Evolutionary conservation across 1,140 invertebrate genomes (phyloP).

Genomic region (Drosophila oshimai): DNA sequence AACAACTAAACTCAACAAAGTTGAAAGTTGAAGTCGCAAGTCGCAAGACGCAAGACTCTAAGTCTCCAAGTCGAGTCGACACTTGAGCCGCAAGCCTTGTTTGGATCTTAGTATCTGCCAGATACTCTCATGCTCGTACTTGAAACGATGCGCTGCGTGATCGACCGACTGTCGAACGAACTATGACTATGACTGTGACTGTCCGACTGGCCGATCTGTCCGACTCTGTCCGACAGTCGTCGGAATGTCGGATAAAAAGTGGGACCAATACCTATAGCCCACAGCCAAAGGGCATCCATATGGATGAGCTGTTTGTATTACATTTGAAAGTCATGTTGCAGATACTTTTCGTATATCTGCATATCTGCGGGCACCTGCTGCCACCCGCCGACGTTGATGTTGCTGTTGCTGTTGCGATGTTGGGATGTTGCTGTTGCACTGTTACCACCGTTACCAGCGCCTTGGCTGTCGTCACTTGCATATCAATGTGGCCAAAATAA

Average conservation of each 20-base stretch:
- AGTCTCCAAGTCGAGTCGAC: conserved; percentile 33
- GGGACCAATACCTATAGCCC: conserved; percentile 13
- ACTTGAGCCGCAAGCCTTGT: conserved; percentile 43
- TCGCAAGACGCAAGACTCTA: no score
- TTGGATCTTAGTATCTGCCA: no score
- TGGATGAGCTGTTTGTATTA: conserved; percentile 75
- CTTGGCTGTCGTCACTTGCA: conserved; percentile 69
- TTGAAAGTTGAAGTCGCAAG: conserved; percentile 63
- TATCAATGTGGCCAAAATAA: conserved; percentile 73
- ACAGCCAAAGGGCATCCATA: conserved; percentile 35
- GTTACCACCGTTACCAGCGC: conserved; percentile 12
- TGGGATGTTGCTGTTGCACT: background rate
- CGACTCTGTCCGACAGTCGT: no score
- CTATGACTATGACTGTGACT: no score
- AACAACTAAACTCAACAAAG: conserved; percentile 48
- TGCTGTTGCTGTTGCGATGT: conserved; percentile 8
- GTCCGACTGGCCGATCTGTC: no score
- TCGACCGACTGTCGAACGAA: conserved; percentile 75
- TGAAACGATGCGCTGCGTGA: conserved; percentile 63
- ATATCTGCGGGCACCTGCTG: conserved; percentile 55
- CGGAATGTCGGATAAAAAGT: conserved; percentile 3
- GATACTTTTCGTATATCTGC: conserved; percentile 61
- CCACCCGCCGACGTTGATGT: conserved; percentile 7
- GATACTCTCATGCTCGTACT: conserved; percentile 41
- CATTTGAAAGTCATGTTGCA: conserved; percentile 80